Conservation (phyloP, 1,140 invertebrate genomes). For the Gryon sp. region DNA sequence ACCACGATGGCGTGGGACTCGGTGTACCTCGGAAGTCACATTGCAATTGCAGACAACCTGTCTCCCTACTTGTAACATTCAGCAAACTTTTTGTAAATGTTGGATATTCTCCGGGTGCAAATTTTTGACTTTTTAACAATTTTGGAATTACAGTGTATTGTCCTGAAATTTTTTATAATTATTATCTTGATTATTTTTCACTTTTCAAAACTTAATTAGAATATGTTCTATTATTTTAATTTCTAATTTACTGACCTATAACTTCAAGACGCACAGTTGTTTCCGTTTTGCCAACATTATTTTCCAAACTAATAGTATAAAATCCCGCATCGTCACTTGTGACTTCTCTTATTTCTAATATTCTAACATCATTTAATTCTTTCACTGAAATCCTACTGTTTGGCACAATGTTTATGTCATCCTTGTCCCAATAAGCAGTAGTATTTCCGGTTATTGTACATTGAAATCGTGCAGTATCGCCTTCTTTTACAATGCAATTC, state of each 20-base stretch:
- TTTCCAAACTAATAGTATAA: conserved; percentile 89
- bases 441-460: conserved; percentile 87
- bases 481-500: conserved; percentile 90
- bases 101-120: conserved; percentile 76
- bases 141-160: conserved; percentile 70
- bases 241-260: conserved; percentile 84
- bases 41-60: conserved; percentile 80
- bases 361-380: conserved; percentile 87
- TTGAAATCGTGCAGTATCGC: conserved; percentile 89
- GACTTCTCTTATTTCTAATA: conserved; percentile 89
- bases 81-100: conserved; percentile 76
- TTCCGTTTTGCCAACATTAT: conserved; percentile 89
- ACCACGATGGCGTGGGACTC: conserved; percentile 82
- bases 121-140: conserved; percentile 76
- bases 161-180: too few species aligned
- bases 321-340: conserved; percentile 88
- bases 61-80: conserved; percentile 77
- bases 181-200: too few species aligned
- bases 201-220: too few species aligned
- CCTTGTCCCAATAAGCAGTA: conserved; percentile 91
- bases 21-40: conserved; percentile 81
- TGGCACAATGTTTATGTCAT: conserved; percentile 83
- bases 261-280: conserved; percentile 90
- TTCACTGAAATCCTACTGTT: conserved; percentile 84
- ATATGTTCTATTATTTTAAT: too few species aligned